Evolutionary conservation across 2,888 invertebrate species (phyloP).

Genomic region (Stictocephala bisonia): DNA sequence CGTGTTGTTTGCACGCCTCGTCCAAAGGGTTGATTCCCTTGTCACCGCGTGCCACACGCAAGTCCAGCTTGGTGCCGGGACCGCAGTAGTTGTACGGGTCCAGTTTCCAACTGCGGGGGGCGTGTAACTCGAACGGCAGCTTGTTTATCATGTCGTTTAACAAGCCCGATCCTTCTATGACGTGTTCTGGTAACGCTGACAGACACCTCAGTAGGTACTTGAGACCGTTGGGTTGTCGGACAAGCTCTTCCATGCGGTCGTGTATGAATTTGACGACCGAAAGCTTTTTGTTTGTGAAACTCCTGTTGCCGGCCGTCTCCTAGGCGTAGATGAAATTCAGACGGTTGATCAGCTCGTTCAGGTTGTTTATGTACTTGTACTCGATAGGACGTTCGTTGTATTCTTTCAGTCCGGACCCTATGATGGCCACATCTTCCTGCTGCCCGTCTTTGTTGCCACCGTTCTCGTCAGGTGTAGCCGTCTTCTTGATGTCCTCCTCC

Average conservation of each 20-base stretch:
- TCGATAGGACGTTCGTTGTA: constrained; percentile 11
- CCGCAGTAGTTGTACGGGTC: constrained; percentile 52
- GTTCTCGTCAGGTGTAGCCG: no score
- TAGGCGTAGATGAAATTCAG: constrained; percentile 16
- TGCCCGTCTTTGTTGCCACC: no score
- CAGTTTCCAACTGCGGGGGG: constrained; percentile 51
- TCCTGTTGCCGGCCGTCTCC: constrained; percentile 19
- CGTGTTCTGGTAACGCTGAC: constrained; percentile 8
- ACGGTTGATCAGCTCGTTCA: not conserved
- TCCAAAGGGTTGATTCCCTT: constrained; percentile 50
- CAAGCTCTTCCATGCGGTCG: constrained; percentile 13
- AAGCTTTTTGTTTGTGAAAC: constrained; percentile 15
- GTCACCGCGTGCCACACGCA: constrained; percentile 34
- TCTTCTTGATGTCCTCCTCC: no score
- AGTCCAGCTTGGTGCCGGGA: constrained; percentile 48
- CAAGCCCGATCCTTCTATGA: constrained; percentile 18
- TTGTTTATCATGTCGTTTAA: constrained; percentile 31
- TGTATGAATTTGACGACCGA: constrained; percentile 1
- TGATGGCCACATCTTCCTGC: no score
- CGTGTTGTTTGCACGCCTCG: constrained; percentile 52
- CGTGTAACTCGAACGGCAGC: constrained; percentile 48
- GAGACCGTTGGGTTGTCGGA: constrained; percentile 16
- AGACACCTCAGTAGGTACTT: constrained; percentile 29
- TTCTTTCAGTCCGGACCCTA: constrained; percentile 3
- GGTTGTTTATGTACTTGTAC: constrained; percentile 24